Conservation (phyloP, 2,113 vertebrate genomes). For the Scophthalmus maximus region DNA sequence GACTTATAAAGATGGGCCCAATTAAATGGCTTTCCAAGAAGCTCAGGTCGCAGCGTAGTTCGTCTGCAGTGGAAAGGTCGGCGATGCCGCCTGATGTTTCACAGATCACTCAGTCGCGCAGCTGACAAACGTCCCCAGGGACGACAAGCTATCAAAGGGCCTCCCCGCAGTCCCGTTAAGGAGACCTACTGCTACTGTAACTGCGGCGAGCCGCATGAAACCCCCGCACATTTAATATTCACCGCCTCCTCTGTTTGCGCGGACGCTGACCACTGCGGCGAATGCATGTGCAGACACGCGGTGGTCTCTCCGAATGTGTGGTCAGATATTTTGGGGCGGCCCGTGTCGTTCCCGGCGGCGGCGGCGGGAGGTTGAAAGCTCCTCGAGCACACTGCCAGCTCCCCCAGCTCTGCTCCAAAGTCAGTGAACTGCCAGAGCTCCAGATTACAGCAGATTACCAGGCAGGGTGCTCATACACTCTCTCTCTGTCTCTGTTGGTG, state of each 20-base stretch:
- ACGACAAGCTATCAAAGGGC: constrained; percentile 30
- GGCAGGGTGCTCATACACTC: constrained; percentile 55
- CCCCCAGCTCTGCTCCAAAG: constrained; percentile 60
- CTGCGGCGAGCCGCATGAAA: constrained; percentile 26
- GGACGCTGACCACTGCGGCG: constrained; percentile 37
- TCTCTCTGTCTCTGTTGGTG: constrained; percentile 28
- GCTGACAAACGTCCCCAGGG: constrained; percentile 52
- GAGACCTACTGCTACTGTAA: constrained; percentile 52
- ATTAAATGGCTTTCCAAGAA: constrained; percentile 38
- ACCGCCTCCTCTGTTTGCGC: constrained; percentile 5
- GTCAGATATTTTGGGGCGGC: constrained; percentile 24
- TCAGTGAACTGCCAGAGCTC: constrained; percentile 68
- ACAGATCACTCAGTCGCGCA: constrained; percentile 45
- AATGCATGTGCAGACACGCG: constrained; percentile 5
- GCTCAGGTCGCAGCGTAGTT: constrained; percentile 39
- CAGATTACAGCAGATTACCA: constrained; percentile 79
- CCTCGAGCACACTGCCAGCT: constrained; percentile 56
- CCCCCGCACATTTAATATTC: constrained; percentile 42
- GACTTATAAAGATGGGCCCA: constrained; percentile 28
- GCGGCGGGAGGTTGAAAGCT: constrained; percentile 56
- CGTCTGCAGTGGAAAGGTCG: constrained; percentile 44
- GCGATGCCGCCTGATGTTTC: constrained; percentile 48
- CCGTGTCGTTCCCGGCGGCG: constrained; percentile 27
- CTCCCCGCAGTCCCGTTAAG: constrained; percentile 43
- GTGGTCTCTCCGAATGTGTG: constrained; percentile 17